A percentile compares a stretch with the other conserved stretches of the same genome.
Conservation (phyloP, 2,888 invertebrate species). For the Agriopis leucophaearia region DNA sequence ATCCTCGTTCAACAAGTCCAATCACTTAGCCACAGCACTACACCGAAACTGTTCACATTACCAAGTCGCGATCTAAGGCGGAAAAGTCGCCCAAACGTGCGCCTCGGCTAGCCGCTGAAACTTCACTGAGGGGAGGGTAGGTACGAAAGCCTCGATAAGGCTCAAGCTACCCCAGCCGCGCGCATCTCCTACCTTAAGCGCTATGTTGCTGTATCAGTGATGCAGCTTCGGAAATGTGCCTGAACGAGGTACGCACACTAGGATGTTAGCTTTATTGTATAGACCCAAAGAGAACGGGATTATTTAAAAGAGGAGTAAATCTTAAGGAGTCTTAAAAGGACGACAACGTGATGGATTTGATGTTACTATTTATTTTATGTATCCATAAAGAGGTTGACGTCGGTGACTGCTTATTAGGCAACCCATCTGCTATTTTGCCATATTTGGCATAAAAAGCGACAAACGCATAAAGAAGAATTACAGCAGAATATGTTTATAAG, state of each 20-base stretch:
- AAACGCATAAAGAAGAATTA: no score
- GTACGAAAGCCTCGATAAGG: constrained; percentile 58
- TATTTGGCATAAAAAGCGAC: no score
- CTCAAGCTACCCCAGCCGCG: constrained; percentile 69
- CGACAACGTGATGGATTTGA: no score
- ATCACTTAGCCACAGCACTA: constrained; percentile 60
- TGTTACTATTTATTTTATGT: no score
- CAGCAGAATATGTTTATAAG: no score
- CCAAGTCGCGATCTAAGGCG: constrained; percentile 51
- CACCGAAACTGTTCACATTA: constrained; percentile 47
- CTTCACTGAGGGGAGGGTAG: constrained; percentile 78
- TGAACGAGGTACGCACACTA: constrained; percentile 4
- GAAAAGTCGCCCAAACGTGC: constrained; percentile 66
- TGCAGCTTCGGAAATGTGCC: constrained; percentile 36
- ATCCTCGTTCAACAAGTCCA: constrained; percentile 47
- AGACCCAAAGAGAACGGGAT: not conserved
- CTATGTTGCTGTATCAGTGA: constrained; percentile 55
- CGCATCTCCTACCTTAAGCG: constrained; percentile 76
- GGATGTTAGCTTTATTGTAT: not conserved
- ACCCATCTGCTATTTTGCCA: no score
- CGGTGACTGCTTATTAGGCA: no score
- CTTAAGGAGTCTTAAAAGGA: no score
- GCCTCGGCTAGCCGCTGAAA: constrained; percentile 58
- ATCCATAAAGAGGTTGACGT: no score
- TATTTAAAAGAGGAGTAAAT: no score